Evolutionary conservation across 2,797 vertebrate genomes (phyloP).

Genomic region (Eulemur coronatus): DNA sequence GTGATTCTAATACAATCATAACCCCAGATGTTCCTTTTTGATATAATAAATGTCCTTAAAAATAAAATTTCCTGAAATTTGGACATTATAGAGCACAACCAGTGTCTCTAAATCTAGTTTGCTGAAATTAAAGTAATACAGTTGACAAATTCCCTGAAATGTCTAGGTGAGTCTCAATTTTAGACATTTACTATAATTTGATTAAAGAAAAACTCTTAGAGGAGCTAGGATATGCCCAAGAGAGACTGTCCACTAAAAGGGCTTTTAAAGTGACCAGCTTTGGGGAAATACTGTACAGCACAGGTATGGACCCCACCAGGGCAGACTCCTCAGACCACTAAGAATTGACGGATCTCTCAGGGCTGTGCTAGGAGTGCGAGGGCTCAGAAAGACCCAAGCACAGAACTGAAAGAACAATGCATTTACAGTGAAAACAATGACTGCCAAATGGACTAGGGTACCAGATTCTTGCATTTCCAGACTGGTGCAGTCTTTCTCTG

Average conservation of each 20-base stretch:
- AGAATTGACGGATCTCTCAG: background rate
- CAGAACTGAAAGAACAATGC: accelerated
- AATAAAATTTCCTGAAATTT: background rate
- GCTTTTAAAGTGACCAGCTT: background rate
- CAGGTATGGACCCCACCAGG: background rate
- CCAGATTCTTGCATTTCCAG: background rate
- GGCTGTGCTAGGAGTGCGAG: background rate
- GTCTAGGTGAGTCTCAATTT: background rate
- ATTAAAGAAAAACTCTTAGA: background rate
- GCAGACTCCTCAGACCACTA: background rate
- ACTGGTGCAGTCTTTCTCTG: background rate
- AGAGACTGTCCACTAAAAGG: background rate
- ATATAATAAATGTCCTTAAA: background rate
- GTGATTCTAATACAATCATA: background rate
- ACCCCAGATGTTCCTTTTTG: background rate
- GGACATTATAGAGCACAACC: background rate
- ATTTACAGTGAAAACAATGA: background rate
- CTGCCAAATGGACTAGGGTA: no score
- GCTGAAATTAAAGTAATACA: background rate
- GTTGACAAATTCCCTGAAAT: background rate
- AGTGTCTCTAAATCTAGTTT: background rate
- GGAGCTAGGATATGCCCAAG: background rate
- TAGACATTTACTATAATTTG: background rate
- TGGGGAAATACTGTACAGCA: background rate
- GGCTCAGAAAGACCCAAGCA: background rate